Evolutionary conservation across 2,888 invertebrate genomes (phyloP), one percentile per base, ranked within the genome.

Genomic region (Nowickia ferox): DNA sequence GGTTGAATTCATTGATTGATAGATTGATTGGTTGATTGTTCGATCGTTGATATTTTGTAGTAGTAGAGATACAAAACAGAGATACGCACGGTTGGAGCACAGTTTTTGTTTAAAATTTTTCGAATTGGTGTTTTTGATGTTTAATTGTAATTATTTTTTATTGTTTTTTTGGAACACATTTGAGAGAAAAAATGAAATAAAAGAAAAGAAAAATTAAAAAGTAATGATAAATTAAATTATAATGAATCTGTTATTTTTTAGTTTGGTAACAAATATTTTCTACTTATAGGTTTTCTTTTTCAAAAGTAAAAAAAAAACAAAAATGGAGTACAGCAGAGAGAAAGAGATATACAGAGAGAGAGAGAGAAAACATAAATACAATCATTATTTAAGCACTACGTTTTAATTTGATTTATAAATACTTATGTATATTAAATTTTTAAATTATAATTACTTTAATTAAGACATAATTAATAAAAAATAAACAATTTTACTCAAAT

Each of bases 31-130:
- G 11, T 77, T 40, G 78, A 22, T 79, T 69, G 74, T 63, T 80
- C 68, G 72, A 61, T 77, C 71, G 55, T 71, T 77, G 55, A 65
- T 48, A 61, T n/a, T 71, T 77, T 69, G 78, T 38, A 76, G 75
- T 55, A 71, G 79, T 72, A 79, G 75, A 79, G 46, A 85, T 82
- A 82, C 85, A 83, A 86, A 86, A 86, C 86, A 83, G 83, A 83
- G 86, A 78, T 68, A 83, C 79, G 61, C 65, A 86, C 78, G 86
- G 79, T 86, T 86, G 86, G 71, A 65, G 76, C 59, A 76, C 51
- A 68, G 53, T 71, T 76, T 83, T 66, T 59, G 17, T 48, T 77
- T 51, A 11, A 38, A 10, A 22, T 51, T 48, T 44, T 65, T 76
- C 38, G 30, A 46, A 61, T 74, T 68, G 22, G 9, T 22, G 44